Conservation (phyloP, 2,888 invertebrate species). For the Cistogaster globosa region DNA sequence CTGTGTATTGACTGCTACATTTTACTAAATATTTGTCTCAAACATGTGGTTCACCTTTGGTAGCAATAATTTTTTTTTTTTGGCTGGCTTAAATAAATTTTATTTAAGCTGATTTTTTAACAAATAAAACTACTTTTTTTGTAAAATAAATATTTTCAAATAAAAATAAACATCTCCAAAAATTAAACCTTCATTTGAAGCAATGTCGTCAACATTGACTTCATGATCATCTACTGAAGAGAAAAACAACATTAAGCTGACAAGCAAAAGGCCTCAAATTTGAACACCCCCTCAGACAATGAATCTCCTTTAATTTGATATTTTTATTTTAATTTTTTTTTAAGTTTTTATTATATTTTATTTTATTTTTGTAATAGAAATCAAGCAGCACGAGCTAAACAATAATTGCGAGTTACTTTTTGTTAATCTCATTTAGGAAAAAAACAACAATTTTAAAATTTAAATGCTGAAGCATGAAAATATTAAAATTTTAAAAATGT, state of each 20-base stretch:
- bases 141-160: slow-evolving; percentile 1
- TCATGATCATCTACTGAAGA: slow-evolving; percentile 36
- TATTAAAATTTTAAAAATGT: slow-evolving; percentile 52
- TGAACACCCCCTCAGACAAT: slow-evolving; percentile 64
- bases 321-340: slow-evolving; percentile 1
- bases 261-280: slow-evolving; percentile 71
- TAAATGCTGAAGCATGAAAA: slow-evolving; percentile 44
- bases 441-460: slow-evolving; percentile 51
- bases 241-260: slow-evolving; percentile 69
- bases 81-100: too few relatives aligned
- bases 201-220: slow-evolving; percentile 46
- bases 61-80: too few relatives aligned
- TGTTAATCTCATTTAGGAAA: slow-evolving; percentile 20
- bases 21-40: too few relatives aligned
- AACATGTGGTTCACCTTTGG: too few relatives aligned
- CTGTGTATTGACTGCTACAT: too few relatives aligned
- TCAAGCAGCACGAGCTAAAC: slow-evolving; percentile 80
- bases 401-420: slow-evolving; percentile 40
- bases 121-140: not conserved
- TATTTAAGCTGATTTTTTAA: too few relatives aligned
- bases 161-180: slow-evolving; percentile 28
- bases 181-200: slow-evolving; percentile 7
- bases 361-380: slow-evolving; percentile 61
- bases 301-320: slow-evolving; percentile 38
- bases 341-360: not conserved